A percentile compares a stretch with the other conserved stretches of the same genome.
phyloP scores from a whole-genome alignment of 2,888 invertebrate species.

The Hemicrepidius hirtus region DNA sequence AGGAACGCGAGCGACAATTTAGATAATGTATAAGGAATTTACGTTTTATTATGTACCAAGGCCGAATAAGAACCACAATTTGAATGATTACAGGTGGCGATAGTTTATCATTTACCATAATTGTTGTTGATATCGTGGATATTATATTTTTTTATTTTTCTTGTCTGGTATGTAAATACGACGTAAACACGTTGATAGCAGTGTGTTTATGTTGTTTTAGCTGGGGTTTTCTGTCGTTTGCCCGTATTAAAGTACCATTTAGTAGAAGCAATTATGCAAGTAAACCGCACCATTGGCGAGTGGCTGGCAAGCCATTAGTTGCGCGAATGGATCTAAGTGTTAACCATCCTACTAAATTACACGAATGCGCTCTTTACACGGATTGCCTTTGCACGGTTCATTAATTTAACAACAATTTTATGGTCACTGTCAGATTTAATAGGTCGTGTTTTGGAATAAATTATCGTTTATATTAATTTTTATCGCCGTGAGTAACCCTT shows the following conservation, averaged over 20 bases:
- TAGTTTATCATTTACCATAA: neutral
- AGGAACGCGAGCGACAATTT: neutral
- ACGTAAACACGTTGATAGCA: conserved; percentile 5
- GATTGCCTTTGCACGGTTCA: conserved; percentile 55
- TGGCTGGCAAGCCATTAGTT: conserved; percentile 42
- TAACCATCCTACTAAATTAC: conserved; percentile 57
- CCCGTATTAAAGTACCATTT: conserved; percentile 29
- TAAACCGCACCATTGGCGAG: conserved; percentile 41
- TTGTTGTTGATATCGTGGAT: neutral
- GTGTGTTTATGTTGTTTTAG: conserved; percentile 17
- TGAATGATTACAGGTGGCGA: neutral
- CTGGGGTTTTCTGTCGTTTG: conserved; percentile 14
- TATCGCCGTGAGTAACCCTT: conserved; percentile 32
- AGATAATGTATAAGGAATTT: neutral
- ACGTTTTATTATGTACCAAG: neutral
- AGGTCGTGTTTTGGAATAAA: conserved; percentile 58
- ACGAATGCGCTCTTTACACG: conserved; percentile 54
- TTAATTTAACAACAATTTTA: conserved; percentile 58
- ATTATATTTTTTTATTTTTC: neutral
- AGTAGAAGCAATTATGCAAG: conserved; percentile 41
- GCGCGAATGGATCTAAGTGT: conserved; percentile 46
- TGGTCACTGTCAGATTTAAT: conserved; percentile 58
- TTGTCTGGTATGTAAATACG: neutral
- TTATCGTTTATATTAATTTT: conserved; percentile 53
- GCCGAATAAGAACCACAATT: neutral